A percentile compares a stretch with the other conserved stretches of the same genome.
phyloP scores from a whole-genome alignment of 1,140 invertebrate genomes.

The Fopius arisanus region DNA sequence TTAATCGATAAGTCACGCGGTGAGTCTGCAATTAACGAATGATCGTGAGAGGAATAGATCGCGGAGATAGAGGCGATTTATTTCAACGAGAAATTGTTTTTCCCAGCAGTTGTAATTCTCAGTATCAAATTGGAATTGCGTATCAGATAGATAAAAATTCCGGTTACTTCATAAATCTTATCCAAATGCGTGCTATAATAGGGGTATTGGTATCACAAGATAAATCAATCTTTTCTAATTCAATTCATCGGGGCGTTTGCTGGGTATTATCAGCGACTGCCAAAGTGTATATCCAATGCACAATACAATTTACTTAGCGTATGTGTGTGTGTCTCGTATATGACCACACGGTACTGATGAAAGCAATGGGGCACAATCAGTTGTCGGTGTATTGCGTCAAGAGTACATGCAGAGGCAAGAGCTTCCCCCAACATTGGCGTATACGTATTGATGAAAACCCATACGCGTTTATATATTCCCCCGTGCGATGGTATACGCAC shows the following conservation, averaged over 20 bases:
- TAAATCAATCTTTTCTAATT: slow-evolving; percentile 11
- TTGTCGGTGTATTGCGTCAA: neutral
- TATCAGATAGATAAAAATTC: neutral
- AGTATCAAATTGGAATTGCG: neutral
- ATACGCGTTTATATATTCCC: neutral
- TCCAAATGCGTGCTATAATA: neutral
- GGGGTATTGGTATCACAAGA: neutral
- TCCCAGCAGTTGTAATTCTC: neutral
- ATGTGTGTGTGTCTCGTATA: neutral
- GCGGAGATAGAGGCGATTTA: neutral
- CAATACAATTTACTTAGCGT: neutral
- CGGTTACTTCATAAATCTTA: neutral
- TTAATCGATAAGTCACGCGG: neutral
- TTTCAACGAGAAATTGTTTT: neutral
- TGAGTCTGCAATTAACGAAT: neutral
- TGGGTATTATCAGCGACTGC: neutral
- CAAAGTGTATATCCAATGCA: neutral
- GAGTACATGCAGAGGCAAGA: neutral
- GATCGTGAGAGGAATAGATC: neutral
- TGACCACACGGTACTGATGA: neutral
- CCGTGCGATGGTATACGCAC: neutral
- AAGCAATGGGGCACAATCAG: neutral
- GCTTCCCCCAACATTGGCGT: neutral
- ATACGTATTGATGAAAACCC: neutral
- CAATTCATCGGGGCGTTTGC: neutral